phyloP scores from a whole-genome alignment of 2,797 vertebrate species.

The Taenioides sp. region DNA sequence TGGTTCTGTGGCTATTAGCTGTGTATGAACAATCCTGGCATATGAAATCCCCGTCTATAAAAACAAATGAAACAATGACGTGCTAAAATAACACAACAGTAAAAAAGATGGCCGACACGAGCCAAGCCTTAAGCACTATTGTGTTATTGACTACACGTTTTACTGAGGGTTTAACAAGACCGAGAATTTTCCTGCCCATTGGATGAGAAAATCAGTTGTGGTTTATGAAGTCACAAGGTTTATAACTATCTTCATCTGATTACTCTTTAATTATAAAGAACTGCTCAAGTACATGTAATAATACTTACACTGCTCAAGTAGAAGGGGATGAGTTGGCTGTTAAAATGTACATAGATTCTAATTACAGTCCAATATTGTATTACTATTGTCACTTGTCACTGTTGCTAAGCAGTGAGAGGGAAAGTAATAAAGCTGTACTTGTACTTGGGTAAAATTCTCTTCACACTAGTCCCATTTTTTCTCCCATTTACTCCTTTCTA shows the following conservation, averaged over 20 bases:
- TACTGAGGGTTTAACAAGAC: not conserved
- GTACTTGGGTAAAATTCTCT: no score
- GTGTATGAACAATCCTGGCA: slow-evolving; percentile 20
- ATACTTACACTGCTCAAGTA: no score
- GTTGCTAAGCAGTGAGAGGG: no score
- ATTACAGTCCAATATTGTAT: not conserved
- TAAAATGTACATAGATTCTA: not conserved
- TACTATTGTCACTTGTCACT: not conserved
- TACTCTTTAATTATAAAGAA: slow-evolving; percentile 1
- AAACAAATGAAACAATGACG: slow-evolving; percentile 27
- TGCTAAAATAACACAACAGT: slow-evolving; percentile 21
- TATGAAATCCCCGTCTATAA: slow-evolving; percentile 10
- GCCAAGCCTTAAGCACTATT: slow-evolving; percentile 9
- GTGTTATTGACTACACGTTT: not conserved
- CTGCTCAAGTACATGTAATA: not conserved
- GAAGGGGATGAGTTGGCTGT: no score
- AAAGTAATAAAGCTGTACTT: no score
- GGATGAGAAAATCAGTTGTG: not conserved
- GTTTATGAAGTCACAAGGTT: not conserved
- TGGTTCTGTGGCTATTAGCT: slow-evolving; percentile 17
- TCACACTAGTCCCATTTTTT: no score
- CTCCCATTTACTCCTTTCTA: no score
- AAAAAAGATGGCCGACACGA: not conserved
- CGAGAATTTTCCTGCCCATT: not conserved
- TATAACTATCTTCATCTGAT: not conserved